phyloP scores from a whole-genome alignment of 1,140 invertebrate species.

The Atta cephalotes region DNA sequence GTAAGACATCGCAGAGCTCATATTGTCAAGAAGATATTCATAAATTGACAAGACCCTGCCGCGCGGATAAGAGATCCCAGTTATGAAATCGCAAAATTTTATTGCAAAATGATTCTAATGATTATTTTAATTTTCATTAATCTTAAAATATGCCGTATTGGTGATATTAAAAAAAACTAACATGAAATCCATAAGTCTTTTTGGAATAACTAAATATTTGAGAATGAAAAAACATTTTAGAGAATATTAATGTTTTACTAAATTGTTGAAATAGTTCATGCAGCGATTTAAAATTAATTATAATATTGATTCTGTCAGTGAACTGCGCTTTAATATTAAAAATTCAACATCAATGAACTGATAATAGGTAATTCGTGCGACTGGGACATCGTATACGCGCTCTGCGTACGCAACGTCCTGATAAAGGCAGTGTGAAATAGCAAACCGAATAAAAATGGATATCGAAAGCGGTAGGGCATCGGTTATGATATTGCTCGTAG shows the following conservation, averaged over 20 bases:
- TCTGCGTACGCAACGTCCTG: constrained; percentile 1
- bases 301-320: not conserved
- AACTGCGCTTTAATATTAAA: not conserved
- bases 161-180: not conserved
- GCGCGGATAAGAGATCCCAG: not conserved
- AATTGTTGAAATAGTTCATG: not conserved
- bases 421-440: constrained; percentile 40
- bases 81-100: constrained; percentile 11
- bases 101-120: not conserved
- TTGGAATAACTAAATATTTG: not conserved
- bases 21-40: constrained; percentile 13
- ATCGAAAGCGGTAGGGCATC: not conserved
- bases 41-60: constrained; percentile 30
- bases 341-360: not conserved
- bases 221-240: not conserved
- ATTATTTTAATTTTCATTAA: not conserved
- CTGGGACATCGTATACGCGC: constrained; percentile 12
- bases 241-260: not conserved
- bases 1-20: constrained; percentile 49
- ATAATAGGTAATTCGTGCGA: not conserved
- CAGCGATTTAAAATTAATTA: not conserved
- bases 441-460: constrained; percentile 25
- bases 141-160: not conserved
- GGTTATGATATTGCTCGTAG: not conserved
- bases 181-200: not conserved